Evolutionary conservation across 2,113 vertebrate species (phyloP).

Genomic region (Nanorana parkeri): DNA sequence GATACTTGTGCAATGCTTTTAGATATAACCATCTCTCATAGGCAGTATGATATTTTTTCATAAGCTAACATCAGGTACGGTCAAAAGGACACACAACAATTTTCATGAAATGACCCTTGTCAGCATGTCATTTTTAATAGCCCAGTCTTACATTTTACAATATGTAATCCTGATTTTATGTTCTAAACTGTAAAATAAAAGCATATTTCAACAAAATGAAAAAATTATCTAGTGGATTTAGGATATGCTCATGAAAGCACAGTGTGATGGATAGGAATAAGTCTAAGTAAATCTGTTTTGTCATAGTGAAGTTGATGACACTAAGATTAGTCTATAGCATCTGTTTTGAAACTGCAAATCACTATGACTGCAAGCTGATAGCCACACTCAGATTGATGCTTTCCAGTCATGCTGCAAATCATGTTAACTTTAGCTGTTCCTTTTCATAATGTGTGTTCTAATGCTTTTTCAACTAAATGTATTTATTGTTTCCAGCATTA

Average conservation of each 20-base stretch:
- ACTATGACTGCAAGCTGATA: conserved; percentile 33
- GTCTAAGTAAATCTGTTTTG: conserved; percentile 18
- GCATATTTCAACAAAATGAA: not conserved
- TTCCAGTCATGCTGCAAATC: conserved; percentile 27
- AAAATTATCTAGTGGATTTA: not conserved
- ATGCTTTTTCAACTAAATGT: conserved; percentile 38
- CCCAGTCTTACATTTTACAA: not conserved
- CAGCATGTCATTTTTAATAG: not conserved
- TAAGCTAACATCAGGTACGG: not conserved
- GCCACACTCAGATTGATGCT: conserved; percentile 7
- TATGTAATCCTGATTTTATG: no score
- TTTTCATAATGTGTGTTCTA: conserved; percentile 2
- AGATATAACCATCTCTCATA: not conserved
- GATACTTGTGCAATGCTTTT: not conserved
- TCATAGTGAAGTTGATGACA: conserved; percentile 11
- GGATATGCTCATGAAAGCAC: not conserved
- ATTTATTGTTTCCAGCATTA: conserved; percentile 19
- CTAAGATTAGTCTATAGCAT: conserved; percentile 25
- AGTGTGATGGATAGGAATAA: conserved; percentile 4
- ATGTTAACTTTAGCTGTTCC: conserved; percentile 14
- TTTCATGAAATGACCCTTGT: not conserved
- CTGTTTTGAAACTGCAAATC: conserved; percentile 31
- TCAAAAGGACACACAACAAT: not conserved
- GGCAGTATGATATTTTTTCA: not conserved
- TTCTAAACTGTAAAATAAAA: not conserved